These are phyloP conservation scores for Brachyptera putata DNA, from an alignment of 2,888 invertebrate species.

Conservation along the genomic window DNA sequence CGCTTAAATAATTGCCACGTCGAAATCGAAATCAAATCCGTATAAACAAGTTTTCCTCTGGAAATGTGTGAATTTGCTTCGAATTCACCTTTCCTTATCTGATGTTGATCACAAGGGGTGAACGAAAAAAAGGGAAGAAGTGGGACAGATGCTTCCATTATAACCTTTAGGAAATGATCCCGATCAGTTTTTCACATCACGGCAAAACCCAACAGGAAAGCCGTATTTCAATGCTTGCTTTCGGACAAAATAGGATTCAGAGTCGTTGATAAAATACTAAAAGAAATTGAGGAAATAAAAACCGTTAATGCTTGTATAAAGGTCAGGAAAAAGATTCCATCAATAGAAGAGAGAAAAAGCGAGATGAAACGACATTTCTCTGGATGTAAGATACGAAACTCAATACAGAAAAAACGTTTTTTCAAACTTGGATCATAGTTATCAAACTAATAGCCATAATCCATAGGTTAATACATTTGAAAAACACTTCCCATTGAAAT, in stretches of 20 bases:
- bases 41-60: conserved; percentile 5
- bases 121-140: no score
- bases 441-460: no score
- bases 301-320: conserved; percentile 11
- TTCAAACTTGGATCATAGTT: no score
- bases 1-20: conserved; percentile 1
- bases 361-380: no score
- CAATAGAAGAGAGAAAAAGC: neutral
- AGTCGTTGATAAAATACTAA: conserved; percentile 10
- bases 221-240: conserved; percentile 6
- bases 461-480: no score
- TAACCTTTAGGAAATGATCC: conserved; percentile 17
- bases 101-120: no score
- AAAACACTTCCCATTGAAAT: no score
- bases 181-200: conserved; percentile 19
- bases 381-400: no score
- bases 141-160: no score
- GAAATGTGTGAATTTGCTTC: conserved; percentile 4
- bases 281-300: conserved; percentile 14
- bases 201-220: conserved; percentile 6
- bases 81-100: conserved; percentile 1
- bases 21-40: neutral
- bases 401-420: no score
- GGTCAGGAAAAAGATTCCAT: conserved; percentile 5
- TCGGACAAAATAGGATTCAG: conserved; percentile 18